Evolutionary conservation across 2,888 invertebrate species (phyloP), one percentile per base, ranked within the genome.

Genomic region (Macrosiphum euphorbiae): DNA sequence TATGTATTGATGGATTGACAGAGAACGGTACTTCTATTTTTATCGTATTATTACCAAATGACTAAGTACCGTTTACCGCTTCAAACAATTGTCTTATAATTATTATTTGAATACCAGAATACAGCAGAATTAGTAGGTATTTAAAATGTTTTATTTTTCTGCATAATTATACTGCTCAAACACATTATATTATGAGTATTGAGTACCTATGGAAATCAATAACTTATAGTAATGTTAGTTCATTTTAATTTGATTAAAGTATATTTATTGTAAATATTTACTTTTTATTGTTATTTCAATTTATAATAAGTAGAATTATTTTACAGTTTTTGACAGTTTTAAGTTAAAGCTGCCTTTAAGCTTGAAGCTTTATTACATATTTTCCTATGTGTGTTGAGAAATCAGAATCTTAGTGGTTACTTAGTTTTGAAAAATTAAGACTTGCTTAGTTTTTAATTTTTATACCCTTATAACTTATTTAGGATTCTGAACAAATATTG

Each of bases 11-110:
- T 20, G 61, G 41, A 67, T 92, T 87, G 92, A 88, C 92, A 88
- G 35, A 50, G 10, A 92, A 92, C 92, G 92, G 92, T 92, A 92
- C 61, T 88, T 92, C 87, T 87, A 88, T 88, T 92, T 88, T 88
- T 92, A 88, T 92, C 92, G 58, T 47, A 41, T 67, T 92, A 67
- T 90, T 78, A 55, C 26, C 61, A 50, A 78, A 78, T 78, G 35
- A 78, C 13, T 67, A 28, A 35, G 44, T 91, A 85, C 84, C 28
- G 91, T 85, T 55, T 35, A 47, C 91, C 50, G 35, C 41, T 35
- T 87, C 87, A 61, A 61, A 92, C 92, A 92, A 92, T 92, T 61
- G 86, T 87, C 26, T 50, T 41, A 26, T 92, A 92, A 92, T 92
- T 92, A 67, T 84, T 84, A 24, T 89, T 47, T 47, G 47, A 47